phyloP scores from a whole-genome alignment of 2,113 vertebrate species.

The Neoarius graeffei region DNA sequence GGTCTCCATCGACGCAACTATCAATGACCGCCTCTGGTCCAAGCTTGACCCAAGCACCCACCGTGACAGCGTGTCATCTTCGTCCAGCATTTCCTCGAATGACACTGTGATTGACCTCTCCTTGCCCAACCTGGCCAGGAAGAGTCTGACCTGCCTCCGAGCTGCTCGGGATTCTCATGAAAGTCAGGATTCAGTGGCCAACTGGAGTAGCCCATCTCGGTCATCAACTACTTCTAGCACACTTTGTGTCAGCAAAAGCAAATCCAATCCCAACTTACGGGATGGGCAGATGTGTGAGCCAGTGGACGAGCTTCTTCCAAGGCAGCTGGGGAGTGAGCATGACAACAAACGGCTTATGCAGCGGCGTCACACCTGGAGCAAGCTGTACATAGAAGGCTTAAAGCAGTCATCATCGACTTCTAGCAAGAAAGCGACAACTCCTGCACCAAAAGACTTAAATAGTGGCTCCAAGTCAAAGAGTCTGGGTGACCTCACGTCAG shows the following conservation, averaged over 20 bases:
- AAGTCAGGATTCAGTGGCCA: constrained; percentile 19
- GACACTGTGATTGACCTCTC: constrained; percentile 93
- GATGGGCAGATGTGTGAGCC: constrained; percentile 33
- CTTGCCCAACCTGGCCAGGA: constrained; percentile 80
- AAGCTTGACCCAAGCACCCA: constrained; percentile 80
- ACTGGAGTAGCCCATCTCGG: constrained; percentile 50
- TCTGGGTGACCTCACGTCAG: constrained; percentile 90
- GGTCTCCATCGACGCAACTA: constrained; percentile 79
- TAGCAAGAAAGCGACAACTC: constrained; percentile 55
- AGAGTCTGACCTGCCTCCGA: constrained; percentile 72
- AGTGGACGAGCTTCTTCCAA: constrained; percentile 68
- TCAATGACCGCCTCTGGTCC: constrained; percentile 86
- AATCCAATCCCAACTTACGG: constrained; percentile 89
- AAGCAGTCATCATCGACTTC: constrained; percentile 68
- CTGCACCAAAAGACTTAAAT: constrained; percentile 36
- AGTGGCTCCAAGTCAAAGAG: constrained; percentile 85
- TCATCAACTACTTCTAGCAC: constrained; percentile 56
- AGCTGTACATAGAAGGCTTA: constrained; percentile 82
- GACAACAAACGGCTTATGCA: constrained; percentile 62
- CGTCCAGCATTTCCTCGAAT: constrained; percentile 90
- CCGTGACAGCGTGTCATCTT: constrained; percentile 87
- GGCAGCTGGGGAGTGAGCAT: constrained; percentile 67
- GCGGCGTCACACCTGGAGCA: constrained; percentile 80
- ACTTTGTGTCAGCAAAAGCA: constrained; percentile 81
- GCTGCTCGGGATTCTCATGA: constrained; percentile 54